These are phyloP conservation scores for Nyctereutes procyonoides DNA, from an alignment of 2,113 vertebrate genomes.

Conservation along the genomic window DNA sequence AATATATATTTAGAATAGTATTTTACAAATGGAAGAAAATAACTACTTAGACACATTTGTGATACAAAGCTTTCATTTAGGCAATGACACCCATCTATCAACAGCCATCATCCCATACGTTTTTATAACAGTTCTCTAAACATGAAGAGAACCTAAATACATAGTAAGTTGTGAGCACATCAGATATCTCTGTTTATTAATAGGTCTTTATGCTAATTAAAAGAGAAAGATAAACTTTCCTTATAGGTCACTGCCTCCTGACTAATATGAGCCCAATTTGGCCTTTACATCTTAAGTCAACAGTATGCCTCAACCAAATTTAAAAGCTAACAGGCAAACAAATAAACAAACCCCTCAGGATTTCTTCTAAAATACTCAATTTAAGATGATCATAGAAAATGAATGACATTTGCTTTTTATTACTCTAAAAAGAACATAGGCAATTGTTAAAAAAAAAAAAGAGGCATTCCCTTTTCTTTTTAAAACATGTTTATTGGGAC, in stretches of 20 bases:
- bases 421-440: conserved; percentile 20
- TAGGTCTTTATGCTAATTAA: conserved; percentile 58
- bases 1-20: conserved; percentile 82
- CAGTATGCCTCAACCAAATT: conserved; percentile 61
- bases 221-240: conserved; percentile 81
- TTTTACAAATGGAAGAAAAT: conserved; percentile 86
- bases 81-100: conserved; percentile 85
- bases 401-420: not conserved
- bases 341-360: conserved; percentile 54
- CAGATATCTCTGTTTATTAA: conserved; percentile 81
- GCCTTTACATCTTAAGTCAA: conserved; percentile 80
- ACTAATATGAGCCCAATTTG: conserved; percentile 69
- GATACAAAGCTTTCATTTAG: conserved; percentile 86
- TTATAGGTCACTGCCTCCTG: conserved; percentile 72
- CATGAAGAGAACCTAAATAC: conserved; percentile 79
- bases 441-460: not conserved
- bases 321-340: conserved; percentile 46
- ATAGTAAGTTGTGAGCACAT: conserved; percentile 71
- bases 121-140: conserved; percentile 74
- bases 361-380: conserved; percentile 65
- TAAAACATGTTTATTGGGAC: not conserved
- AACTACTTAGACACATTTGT: conserved; percentile 80
- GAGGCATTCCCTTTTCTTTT: not conserved
- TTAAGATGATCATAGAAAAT: conserved; percentile 48
- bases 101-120: conserved; percentile 57